Base-by-base conservation (phyloP, 2,113 vertebrate species). In the Tretioscincus oriximinensis region DNA sequence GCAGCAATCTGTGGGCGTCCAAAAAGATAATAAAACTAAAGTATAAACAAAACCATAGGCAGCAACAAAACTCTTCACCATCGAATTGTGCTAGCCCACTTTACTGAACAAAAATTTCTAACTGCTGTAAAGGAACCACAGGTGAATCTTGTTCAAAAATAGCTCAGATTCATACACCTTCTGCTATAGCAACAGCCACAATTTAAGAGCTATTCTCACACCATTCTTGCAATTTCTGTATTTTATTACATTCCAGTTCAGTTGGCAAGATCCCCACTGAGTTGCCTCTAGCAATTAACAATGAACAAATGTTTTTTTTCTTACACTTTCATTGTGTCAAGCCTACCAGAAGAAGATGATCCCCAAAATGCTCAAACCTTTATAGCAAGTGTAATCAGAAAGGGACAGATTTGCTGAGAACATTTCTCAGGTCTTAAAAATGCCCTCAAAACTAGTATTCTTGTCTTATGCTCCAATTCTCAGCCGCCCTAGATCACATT, bases 141-240 rank as follows among this genome's bases (percentile, higher is more conserved):
- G 81, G 78, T 75, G 81, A 89, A 41, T 63, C 68, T 22, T 65
- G 66, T 73, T 87, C 76, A 84, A 61, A 90, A 3, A 61, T 70
- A 51, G 60, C 82, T 28, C 0, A 3, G 67, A 82, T 75, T 12
- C 74, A 45, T 0, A 0, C 41, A 83, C 65, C 71, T 78, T 79
- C 47, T 35, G 28, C 84, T 78, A 76, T 35, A 60, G 71, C 58
- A 81, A 28, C 47, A 45, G 73, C 10, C 68, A 71, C 26, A 78
- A 28, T 41, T 64, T 31, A 65, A 45, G 0, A 4, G 73, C 78
- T 65, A 72, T 8, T 41, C 1, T 7, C 35, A 78, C 51, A 68
- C 21, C 41, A 21, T 5, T 72, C 28, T 61, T 74, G 82, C 26
- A 80, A 47, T 75, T 80, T 31, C 4, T 16, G 4, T 41, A 41